phyloP scores from a whole-genome alignment of 1,140 invertebrate genomes.

The Pemphigus obesinymphae region DNA sequence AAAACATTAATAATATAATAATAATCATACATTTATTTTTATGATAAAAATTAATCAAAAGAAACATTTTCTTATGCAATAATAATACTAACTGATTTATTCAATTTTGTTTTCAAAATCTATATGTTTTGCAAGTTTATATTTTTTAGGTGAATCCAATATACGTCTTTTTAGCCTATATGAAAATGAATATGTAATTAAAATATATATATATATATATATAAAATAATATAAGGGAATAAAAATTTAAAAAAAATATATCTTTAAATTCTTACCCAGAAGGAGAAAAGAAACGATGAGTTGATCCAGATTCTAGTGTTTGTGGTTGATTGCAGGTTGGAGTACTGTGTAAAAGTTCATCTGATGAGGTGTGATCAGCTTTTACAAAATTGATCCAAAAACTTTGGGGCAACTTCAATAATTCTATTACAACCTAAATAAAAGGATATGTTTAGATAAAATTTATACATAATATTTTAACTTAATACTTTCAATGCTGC shows the following conservation, averaged over 20 bases:
- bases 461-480: too few species aligned
- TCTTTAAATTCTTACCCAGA: background rate
- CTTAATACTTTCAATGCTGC: too few species aligned
- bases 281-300: background rate
- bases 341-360: background rate
- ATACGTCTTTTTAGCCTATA: background rate
- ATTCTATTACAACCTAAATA: slow-evolving; percentile 21
- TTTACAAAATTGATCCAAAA: slow-evolving; percentile 12
- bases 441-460: too few species aligned
- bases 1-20: too few species aligned
- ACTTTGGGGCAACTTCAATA: background rate
- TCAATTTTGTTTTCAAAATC: background rate
- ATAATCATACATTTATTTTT: too few species aligned
- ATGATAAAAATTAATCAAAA: too few species aligned
- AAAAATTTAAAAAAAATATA: too few species aligned
- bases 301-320: background rate
- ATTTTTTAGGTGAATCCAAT: background rate
- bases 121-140: background rate
- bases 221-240: background rate
- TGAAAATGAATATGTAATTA: background rate
- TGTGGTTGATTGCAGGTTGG: background rate
- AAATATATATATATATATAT: too few species aligned
- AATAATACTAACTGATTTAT: too few species aligned
- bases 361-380: background rate
- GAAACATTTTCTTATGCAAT: too few species aligned